A percentile compares a stretch with the other conserved stretches of the same genome.
These are phyloP conservation scores for Microctonus brassicae DNA, from an alignment of 2,888 invertebrate genomes.

Conservation along the genomic window DNA sequence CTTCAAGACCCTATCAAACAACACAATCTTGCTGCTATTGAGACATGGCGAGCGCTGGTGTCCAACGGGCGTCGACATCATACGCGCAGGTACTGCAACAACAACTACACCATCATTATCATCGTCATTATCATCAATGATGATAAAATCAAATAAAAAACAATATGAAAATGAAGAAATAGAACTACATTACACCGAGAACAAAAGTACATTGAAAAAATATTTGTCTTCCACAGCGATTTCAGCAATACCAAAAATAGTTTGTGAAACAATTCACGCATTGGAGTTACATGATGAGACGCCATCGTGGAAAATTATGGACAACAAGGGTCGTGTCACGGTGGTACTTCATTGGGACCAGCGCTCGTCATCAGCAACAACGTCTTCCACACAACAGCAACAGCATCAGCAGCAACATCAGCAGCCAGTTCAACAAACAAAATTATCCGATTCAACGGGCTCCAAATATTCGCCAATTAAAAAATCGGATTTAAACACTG, in stretches of 20 bases:
- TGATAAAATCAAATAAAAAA: constrained; percentile 31
- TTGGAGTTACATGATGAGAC: constrained; percentile 96
- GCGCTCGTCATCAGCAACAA: constrained; percentile 73
- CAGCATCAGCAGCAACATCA: constrained; percentile 58
- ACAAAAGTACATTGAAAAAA: not conserved
- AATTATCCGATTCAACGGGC: constrained; percentile 37
- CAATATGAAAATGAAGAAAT: constrained; percentile 34
- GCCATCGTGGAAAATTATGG: constrained; percentile 98
- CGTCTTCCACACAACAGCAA: constrained; percentile 55
- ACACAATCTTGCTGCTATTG: constrained; percentile 89
- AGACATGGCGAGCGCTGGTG: constrained; percentile 93
- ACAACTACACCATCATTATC: constrained; percentile 1
- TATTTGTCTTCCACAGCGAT: constrained; percentile 77
- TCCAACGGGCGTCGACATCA: constrained; percentile 94
- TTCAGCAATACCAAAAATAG: constrained; percentile 95
- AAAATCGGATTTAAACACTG: constrained; percentile 70
- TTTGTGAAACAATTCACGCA: constrained; percentile 96
- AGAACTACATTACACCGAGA: constrained; percentile 35
- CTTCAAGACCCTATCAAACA: constrained; percentile 92
- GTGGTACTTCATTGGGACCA: constrained; percentile 98
- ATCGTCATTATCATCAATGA: constrained; percentile 3
- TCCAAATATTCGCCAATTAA: constrained; percentile 73
- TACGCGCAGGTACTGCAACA: constrained; percentile 83
- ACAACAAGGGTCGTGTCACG: constrained; percentile 96
- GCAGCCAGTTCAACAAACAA: constrained; percentile 54